Evolutionary conservation across 2,797 vertebrate genomes (phyloP), one percentile per base, ranked within the genome.

Genomic region (Microchirus variegatus): DNA sequence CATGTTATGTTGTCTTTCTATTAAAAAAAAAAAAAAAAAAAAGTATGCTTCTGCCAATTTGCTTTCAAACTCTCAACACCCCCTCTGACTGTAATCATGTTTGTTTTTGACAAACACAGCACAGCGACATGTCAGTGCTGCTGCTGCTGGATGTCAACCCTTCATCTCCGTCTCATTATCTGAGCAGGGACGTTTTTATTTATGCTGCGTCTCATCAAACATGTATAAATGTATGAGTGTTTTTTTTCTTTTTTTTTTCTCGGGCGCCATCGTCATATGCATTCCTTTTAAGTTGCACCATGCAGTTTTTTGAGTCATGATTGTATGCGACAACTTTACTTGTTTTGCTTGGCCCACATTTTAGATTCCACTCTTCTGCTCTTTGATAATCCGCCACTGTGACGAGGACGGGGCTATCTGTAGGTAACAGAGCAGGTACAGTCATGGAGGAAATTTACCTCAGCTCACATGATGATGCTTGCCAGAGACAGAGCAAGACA

Each of bases 201-300:
- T 78, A 83, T 77, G 82, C 75, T 44, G 45, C 31, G 3, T 68
- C 71, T 83, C 84, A 90, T 91, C 65, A 86, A 87, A 86, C 78
- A 87, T 88, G 79, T 57, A 89, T 79, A 77, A 44, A 79, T 80
- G 53, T 80, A 64, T 53, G 76, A 77, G 69, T 40, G 72, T 83
- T 4, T 22, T 22, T 22, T 22, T 22, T 22, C 4, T 22, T 4
- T 22, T 22, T 22, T 22, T 31, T 86, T 87, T 87, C 81, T 83
- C 70, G 83, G 86, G 81, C 81, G 73, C 59, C 65, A 38, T 38
- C 74, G 70, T 77, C 66, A 18, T 77, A 64, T 50, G 73, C 65
- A 53, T 78, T 81, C 48, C 50, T 80, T 71, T 80, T 55, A 76
- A 67, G 79, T 54, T 26, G 72, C 60, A 54, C 26, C 16, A 36